Evolutionary conservation across 2,888 invertebrate species (phyloP), one percentile per base, ranked within the genome.

Genomic region (Acleris literana): DNA sequence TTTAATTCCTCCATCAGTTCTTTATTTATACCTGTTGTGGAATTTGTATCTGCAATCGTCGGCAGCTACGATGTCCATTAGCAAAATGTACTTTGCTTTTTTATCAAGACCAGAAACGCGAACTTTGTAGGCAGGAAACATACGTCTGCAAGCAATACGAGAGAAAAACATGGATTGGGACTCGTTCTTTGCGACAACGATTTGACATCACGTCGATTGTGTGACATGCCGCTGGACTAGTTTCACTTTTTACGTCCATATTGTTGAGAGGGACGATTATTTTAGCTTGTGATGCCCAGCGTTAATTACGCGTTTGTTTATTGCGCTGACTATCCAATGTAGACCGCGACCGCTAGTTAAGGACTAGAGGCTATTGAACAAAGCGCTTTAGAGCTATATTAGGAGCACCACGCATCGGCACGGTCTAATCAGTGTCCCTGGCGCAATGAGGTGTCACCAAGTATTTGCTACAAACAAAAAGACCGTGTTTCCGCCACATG

Each of bases 71-170:
- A 98, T 97, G 96, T 98, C 98, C 97, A 98, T 97, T 93, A 98
- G 96, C 85, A 98, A 95, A 92, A 98, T 97, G 95, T 98, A 98
- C 95, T 98, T 98, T 94, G 98, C 96, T 94, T 97, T 96, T 95
- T 97, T 97, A 95, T 98, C 98, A 93, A 98, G 95, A 90, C 98
- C 98, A 93, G 97, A 96, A 86, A 98, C 96, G 93, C 98, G 96
- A 90, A 98, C 97, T 95, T 98, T 98, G 95, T 96, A 98, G 93
- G 98, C 97, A 93, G 98, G 98, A 95, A 98, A 98, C 97, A 98
- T 98, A 94, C 98, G 97, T 94, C 98, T 98, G 96, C 93, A 94
- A 94, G 93, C 94, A 93, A 93, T 85, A 88, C 83, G 90, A 91
- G 88, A 92, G 91, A 92, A 92, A 91, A 89, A 90, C 89, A 90